Percentiles rank a stretch among this genome's conserved stretches.
Conservation (phyloP, 2,888 invertebrate genomes). For the Gastrophysa polygoni region DNA sequence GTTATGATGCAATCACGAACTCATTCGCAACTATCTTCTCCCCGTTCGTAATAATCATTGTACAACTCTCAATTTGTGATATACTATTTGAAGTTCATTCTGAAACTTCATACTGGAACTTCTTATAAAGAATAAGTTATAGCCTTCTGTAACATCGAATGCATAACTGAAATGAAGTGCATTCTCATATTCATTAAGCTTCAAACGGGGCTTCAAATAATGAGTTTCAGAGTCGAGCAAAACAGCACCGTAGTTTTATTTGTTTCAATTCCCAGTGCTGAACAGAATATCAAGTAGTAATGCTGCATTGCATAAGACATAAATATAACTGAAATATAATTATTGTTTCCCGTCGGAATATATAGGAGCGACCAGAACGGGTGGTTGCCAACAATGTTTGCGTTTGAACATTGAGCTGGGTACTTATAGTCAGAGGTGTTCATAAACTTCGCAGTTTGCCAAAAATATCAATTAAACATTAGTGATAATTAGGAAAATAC, state of each 20-base stretch:
- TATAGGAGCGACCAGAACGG: slow-evolving; percentile 17
- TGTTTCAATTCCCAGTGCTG: slow-evolving; percentile 21
- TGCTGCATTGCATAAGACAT: slow-evolving; percentile 32
- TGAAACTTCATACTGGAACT: not conserved
- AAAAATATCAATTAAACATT: too few relatives aligned
- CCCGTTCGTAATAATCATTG: too few relatives aligned
- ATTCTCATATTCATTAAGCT: not conserved
- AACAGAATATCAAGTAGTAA: slow-evolving; percentile 28
- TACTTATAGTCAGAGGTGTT: slow-evolving; percentile 1
- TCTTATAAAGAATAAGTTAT: not conserved
- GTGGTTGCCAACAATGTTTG: slow-evolving; percentile 28
- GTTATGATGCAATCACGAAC: too few relatives aligned
- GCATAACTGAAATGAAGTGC: not conserved
- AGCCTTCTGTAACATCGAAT: not conserved
- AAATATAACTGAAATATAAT: slow-evolving; percentile 32
- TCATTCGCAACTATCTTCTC: too few relatives aligned
- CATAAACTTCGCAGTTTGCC: too few relatives aligned
- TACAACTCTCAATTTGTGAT: too few relatives aligned
- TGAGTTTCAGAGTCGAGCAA: slow-evolving; percentile 1
- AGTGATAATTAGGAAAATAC: too few relatives aligned
- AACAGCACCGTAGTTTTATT: slow-evolving; percentile 23
- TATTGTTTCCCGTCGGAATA: slow-evolving; percentile 25
- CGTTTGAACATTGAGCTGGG: slow-evolving; percentile 1
- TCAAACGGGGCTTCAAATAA: not conserved
- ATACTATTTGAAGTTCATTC: not conserved